A percentile compares a stretch with the other conserved stretches of the same genome.
These are phyloP conservation scores for Apogon talboti DNA, from an alignment of 2,797 vertebrate genomes.

Conservation along the genomic window DNA sequence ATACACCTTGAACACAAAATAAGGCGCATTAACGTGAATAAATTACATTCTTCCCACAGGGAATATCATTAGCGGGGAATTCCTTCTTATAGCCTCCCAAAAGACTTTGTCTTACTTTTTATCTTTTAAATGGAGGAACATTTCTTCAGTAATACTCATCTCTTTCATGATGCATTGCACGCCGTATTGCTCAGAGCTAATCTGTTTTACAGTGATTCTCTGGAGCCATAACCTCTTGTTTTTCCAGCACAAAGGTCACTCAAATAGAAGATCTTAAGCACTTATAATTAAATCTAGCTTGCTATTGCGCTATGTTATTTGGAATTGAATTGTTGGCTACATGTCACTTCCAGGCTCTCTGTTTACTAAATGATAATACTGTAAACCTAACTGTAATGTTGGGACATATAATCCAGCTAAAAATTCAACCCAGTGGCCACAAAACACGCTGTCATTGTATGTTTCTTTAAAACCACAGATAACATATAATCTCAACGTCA, in stretches of 20 bases:
- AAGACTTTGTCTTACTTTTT: conserved; percentile 73
- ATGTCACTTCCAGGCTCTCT: not conserved
- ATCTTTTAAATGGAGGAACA: conserved; percentile 61
- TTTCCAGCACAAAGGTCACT: conserved; percentile 48
- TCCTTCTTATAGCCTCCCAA: conserved; percentile 70
- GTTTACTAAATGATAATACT: not conserved
- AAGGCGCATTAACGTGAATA: conserved; percentile 80
- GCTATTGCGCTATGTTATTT: conserved; percentile 1
- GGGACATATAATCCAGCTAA: not conserved
- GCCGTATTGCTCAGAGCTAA: conserved; percentile 54
- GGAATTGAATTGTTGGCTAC: conserved; percentile 4
- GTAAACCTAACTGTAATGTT: not conserved
- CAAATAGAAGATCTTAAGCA: conserved; percentile 38
- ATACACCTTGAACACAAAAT: conserved; percentile 81
- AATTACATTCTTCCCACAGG: conserved; percentile 76
- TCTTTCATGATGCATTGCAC: conserved; percentile 53
- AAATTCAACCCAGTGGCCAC: not conserved
- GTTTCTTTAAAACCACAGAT: too few species aligned
- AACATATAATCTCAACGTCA: too few species aligned
- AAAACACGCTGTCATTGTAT: too few species aligned
- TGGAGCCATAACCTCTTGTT: conserved; percentile 53
- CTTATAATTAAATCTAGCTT: conserved; percentile 27
- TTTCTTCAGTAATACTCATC: conserved; percentile 55
- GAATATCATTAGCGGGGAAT: conserved; percentile 78
- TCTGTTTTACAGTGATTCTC: conserved; percentile 64